Percentiles rank a stretch among this genome's conserved stretches.
Evolutionary conservation across 1,140 invertebrate species (phyloP).

Genomic region (Epicauta chinensis): DNA sequence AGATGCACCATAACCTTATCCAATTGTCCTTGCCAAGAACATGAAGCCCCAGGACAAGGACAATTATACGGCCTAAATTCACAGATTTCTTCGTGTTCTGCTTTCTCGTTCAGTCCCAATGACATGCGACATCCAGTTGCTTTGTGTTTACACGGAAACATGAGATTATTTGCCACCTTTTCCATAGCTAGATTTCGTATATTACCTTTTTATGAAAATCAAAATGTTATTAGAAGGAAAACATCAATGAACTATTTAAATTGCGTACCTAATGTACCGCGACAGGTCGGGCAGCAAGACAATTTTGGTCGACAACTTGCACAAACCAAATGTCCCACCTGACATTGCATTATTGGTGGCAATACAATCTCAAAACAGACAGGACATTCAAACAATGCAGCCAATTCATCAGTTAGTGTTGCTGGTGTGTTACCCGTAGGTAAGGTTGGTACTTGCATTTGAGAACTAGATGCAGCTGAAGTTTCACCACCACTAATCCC

Average conservation of each 20-base stretch:
- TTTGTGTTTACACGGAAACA: slow-evolving; percentile 99
- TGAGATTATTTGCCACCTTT: slow-evolving; percentile 95
- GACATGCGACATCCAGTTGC: slow-evolving; percentile 89
- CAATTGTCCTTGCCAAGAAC: slow-evolving; percentile 83
- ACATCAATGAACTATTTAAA: slow-evolving; percentile 1
- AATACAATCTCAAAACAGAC: slow-evolving; percentile 99
- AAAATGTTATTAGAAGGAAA: slow-evolving; percentile 1
- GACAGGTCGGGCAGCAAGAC: slow-evolving; percentile 94
- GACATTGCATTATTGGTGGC: slow-evolving; percentile 89
- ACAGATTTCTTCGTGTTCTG: slow-evolving; percentile 97
- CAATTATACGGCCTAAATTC: slow-evolving; percentile 96
- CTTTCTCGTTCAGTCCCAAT: slow-evolving; percentile 93
- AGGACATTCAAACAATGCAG: slow-evolving; percentile 96
- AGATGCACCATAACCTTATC: slow-evolving; percentile 86
- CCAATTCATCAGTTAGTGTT: slow-evolving; percentile 76
- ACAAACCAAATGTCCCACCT: slow-evolving; percentile 85
- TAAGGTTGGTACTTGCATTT: slow-evolving; percentile 23
- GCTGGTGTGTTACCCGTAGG: slow-evolving; percentile 43
- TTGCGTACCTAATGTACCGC: slow-evolving; percentile 85
- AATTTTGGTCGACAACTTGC: slow-evolving; percentile 94
- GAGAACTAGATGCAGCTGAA: slow-evolving; percentile 23
- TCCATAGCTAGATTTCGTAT: slow-evolving; percentile 99
- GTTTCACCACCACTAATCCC: slow-evolving; percentile 25
- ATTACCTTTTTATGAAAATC: slow-evolving; percentile 63
- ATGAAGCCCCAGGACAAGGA: slow-evolving; percentile 96